Conservation (phyloP, 2,797 vertebrate genomes). For the Brachymystax lenok region DNA sequence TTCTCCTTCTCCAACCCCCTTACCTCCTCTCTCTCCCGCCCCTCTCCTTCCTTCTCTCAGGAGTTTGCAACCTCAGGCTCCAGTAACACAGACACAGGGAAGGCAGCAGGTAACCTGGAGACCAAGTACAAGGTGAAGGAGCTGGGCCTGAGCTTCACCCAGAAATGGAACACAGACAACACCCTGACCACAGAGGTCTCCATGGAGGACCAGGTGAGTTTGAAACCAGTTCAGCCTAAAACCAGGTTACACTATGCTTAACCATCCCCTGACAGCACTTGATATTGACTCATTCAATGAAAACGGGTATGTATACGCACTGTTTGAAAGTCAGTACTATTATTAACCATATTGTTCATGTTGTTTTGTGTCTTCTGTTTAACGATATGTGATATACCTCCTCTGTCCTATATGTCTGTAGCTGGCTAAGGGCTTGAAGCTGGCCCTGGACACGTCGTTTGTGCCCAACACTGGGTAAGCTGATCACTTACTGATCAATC, state of each 20-base stretch:
- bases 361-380: not conserved
- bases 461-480: constrained; percentile 96
- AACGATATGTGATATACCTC: not conserved
- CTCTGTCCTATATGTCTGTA: constrained; percentile 58
- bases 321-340: not conserved
- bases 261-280: not conserved
- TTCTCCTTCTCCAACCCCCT: not conserved
- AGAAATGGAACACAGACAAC: constrained; percentile 98
- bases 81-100: constrained; percentile 90
- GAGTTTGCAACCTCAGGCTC: constrained; percentile 87
- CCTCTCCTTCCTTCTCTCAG: constrained; percentile 61
- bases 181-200: constrained; percentile 87
- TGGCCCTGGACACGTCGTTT: constrained; percentile 90
- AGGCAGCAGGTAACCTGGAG: constrained; percentile 90
- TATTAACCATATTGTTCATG: not conserved
- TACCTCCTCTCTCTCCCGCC: not conserved
- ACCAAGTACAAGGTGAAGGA: constrained; percentile 93
- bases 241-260: not conserved
- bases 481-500: not conserved
- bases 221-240: not conserved
- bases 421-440: constrained; percentile 90
- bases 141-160: constrained; percentile 87
- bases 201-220: constrained; percentile 89
- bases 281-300: not conserved
- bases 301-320: no score